A percentile compares a stretch with the other conserved stretches of the same genome.
These are phyloP conservation scores for Apodemus sylvaticus DNA, from an alignment of 2,113 vertebrate species.

Conservation along the genomic window DNA sequence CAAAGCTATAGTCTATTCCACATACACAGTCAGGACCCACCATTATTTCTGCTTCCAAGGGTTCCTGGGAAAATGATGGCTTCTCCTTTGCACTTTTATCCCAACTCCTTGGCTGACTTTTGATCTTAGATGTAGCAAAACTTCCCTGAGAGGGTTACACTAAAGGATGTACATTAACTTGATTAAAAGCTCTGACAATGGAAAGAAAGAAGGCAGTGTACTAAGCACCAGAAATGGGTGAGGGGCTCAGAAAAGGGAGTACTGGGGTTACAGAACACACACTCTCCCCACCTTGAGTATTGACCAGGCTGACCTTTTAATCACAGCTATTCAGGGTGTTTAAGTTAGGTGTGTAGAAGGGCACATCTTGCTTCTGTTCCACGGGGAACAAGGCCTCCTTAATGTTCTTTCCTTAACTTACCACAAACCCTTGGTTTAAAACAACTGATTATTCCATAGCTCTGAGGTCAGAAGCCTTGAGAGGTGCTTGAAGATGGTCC, in stretches of 20 bases:
- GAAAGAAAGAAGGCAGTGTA: background rate
- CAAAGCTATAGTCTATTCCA: background rate
- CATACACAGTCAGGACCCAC: background rate
- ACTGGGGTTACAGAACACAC: background rate
- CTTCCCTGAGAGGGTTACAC: background rate
- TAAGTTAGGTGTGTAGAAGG: background rate
- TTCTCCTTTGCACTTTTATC: background rate
- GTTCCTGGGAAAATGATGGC: background rate
- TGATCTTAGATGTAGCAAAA: slow-evolving; percentile 7
- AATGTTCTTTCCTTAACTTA: background rate
- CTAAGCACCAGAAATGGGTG: background rate
- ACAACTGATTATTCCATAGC: background rate
- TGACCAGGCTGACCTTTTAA: background rate
- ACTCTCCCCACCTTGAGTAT: background rate
- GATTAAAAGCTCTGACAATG: background rate
- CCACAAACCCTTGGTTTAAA: background rate
- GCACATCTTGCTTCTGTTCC: background rate
- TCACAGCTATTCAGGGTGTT: background rate
- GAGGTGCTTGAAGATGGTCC: background rate
- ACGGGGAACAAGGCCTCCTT: background rate
- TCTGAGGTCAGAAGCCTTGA: background rate
- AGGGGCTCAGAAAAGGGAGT: background rate
- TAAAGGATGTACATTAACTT: background rate
- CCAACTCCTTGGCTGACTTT: slow-evolving; percentile 4
- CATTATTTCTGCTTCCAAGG: background rate